Conservation (phyloP, 2,797 vertebrate species). For the Platalea minor region DNA sequence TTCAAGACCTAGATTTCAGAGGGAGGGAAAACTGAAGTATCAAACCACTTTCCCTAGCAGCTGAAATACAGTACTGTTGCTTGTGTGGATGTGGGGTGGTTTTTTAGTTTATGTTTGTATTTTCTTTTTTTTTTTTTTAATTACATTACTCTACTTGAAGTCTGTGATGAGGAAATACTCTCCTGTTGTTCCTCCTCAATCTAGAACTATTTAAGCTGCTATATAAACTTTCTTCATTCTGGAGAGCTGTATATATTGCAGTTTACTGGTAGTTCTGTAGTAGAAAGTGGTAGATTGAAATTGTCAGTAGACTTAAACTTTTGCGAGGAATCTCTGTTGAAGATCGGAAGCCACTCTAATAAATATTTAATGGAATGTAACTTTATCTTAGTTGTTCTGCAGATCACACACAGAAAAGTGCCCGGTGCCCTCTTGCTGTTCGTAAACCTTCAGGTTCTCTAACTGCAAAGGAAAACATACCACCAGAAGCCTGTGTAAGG, state of each 20-base stretch:
- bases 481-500: conserved; percentile 71
- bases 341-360: neutral
- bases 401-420: neutral
- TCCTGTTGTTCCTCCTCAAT: neutral
- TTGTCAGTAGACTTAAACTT: neutral
- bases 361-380: neutral
- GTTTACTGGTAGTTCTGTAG: neutral
- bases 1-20: neutral
- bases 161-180: neutral
- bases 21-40: neutral
- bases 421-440: conserved; percentile 61
- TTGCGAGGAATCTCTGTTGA: neutral
- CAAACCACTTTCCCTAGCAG: neutral
- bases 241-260: neutral
- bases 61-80: neutral
- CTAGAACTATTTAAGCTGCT: neutral
- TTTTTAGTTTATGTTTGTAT: neutral
- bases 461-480: conserved; percentile 38
- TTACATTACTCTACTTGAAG: neutral
- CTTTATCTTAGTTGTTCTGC: conserved; percentile 42
- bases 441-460: conserved; percentile 50
- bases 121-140: neutral
- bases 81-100: neutral
- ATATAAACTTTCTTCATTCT: neutral
- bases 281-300: neutral